Evolutionary conservation across 2,113 vertebrate genomes (phyloP).

Genomic region (Rhinichthys klamathensis): DNA sequence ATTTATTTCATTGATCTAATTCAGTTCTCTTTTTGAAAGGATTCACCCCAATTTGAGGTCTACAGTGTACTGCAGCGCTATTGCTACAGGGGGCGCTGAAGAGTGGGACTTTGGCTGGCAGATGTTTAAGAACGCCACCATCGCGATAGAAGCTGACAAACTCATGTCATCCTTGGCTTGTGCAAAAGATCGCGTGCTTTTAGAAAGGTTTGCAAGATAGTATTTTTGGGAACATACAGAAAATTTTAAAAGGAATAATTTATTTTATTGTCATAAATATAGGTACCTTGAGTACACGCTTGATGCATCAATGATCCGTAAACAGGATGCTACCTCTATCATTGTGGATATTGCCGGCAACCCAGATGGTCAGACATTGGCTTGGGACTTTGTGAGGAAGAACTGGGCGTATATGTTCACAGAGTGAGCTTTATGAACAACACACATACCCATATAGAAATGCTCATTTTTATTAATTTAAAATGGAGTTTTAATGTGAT

Average conservation of each 20-base stretch:
- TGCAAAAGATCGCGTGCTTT: constrained; percentile 72
- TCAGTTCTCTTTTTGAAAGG: constrained; percentile 63
- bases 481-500: neutral
- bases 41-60: constrained; percentile 85
- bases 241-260: neutral
- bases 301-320: constrained; percentile 80
- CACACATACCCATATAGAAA: neutral
- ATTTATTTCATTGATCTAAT: neutral
- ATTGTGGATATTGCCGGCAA: constrained; percentile 83
- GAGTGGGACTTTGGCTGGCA: constrained; percentile 87
- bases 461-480: neutral
- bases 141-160: constrained; percentile 83
- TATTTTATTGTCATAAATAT: neutral
- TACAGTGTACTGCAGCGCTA: constrained; percentile 85
- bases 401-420: constrained; percentile 81
- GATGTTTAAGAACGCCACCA: constrained; percentile 67
- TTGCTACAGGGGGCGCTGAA: constrained; percentile 69
- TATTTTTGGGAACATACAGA: neutral
- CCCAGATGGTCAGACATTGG: constrained; percentile 78
- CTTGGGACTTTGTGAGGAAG: constrained; percentile 84
- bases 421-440: constrained; percentile 76
- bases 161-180: constrained; percentile 83
- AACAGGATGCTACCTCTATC: constrained; percentile 84
- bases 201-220: constrained; percentile 76
- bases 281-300: constrained; percentile 85